phyloP scores from a whole-genome alignment of 2,113 vertebrate species.

The Micronycteris hirsuta region DNA sequence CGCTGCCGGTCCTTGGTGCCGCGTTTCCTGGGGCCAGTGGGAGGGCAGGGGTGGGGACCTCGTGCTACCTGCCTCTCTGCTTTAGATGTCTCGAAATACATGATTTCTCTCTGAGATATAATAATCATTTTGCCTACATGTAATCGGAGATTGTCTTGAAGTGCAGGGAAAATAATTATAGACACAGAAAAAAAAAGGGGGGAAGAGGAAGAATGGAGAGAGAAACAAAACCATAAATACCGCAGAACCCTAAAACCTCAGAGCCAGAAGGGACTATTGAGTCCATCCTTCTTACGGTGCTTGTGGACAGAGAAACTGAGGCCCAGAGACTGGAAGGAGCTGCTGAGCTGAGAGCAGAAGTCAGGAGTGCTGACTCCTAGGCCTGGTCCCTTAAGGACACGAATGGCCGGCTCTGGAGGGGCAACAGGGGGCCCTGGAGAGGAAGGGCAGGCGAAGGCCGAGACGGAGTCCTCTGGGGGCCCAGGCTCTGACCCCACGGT shows the following conservation, averaged over 20 bases:
- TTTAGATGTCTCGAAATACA: conserved; percentile 61
- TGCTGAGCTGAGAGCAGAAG: background rate
- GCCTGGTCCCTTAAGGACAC: background rate
- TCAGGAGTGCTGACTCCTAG: background rate
- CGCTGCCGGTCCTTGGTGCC: background rate
- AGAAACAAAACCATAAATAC: background rate
- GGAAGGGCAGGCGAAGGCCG: background rate
- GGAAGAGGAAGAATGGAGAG: conserved; percentile 6
- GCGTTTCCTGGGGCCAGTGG: background rate
- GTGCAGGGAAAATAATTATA: conserved; percentile 76
- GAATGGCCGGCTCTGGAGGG: background rate
- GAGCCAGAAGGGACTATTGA: background rate
- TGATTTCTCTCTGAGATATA: conserved; percentile 68
- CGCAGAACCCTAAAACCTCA: background rate
- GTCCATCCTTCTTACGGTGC: background rate
- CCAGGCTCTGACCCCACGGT: background rate
- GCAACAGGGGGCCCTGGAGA: background rate
- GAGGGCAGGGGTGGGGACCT: background rate
- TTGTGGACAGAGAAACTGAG: background rate
- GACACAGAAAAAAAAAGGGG: conserved; percentile 69
- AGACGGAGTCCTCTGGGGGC: background rate
- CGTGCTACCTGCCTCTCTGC: conserved; percentile 20
- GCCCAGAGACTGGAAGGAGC: background rate
- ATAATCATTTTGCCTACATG: conserved; percentile 72
- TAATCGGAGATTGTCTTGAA: conserved; percentile 70